Evolutionary conservation across 2,888 invertebrate species (phyloP), one percentile per base, ranked within the genome.

Genomic region (Molanna angustata): DNA sequence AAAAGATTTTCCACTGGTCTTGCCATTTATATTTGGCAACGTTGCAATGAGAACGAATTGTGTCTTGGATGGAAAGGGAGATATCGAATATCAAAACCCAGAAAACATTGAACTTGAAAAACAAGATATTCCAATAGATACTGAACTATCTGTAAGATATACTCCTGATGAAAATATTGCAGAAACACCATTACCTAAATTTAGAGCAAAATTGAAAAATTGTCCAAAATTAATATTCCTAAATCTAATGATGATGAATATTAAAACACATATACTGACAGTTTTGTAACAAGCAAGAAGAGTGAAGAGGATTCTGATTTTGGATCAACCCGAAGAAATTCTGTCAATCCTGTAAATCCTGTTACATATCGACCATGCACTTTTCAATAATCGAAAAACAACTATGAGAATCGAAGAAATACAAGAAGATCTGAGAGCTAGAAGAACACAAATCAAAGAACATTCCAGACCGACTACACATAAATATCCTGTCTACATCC

Each of bases 351-450:
- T 16, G 68, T 76, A 4, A 71, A 71, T 57, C 66, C 75, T 16
- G 68, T 76, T 6, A 76, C 77, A 27, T 74, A 76, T 51, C 69
- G 77, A 58, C 77, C 77, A 46, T 71, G n/a, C n/a, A 46, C 72
- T 74, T 3, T 76, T 69, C 58, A 72, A 74, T 54, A 71, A 69
- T 61, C 67, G 73, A 11, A 67, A 73, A 54, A 78, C 77, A 1
- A 78, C 77, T 22, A 78, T 77, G 77, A 67, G 73, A 18, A 77
- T 77, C 51, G 77, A 77, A 60, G 77, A 77, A 68, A 77, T 77
- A 11, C 73, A 76, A 62, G 74, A 74, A 22, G 77, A 74, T 60
- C 65, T 76, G 49, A 76, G 76, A 58, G 75, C 76, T 9, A 77
- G 76, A 50, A 74, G 73, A 65, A 67, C 74, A 3, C 71, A 71